These are phyloP conservation scores for Tarsius wallacei DNA, from an alignment of 2,797 vertebrate genomes.

Conservation along the genomic window DNA sequence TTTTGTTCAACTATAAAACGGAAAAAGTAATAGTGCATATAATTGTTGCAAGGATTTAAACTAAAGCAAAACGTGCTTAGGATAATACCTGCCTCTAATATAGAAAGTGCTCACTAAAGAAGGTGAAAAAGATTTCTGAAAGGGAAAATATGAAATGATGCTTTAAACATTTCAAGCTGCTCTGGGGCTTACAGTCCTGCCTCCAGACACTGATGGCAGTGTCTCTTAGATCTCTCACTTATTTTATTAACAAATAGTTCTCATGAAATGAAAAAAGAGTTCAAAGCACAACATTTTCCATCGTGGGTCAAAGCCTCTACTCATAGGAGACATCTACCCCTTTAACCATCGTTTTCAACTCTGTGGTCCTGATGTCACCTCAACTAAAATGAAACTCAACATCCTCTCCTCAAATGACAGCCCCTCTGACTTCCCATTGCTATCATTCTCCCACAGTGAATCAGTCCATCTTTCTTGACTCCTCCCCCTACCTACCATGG, in stretches of 20 bases:
- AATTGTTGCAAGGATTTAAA: neutral
- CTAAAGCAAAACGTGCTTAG: neutral
- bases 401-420: neutral
- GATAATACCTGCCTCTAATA: neutral
- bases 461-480: neutral
- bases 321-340: neutral
- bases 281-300: neutral
- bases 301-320: neutral
- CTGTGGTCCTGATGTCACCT: neutral
- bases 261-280: neutral
- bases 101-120: neutral
- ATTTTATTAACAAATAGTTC: neutral
- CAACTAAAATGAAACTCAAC: neutral
- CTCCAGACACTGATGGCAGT: neutral
- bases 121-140: conserved; percentile 14
- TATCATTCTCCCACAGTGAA: neutral
- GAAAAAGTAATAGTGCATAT: neutral
- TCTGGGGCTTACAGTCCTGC: neutral
- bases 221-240: neutral
- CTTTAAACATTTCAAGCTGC: neutral
- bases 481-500: neutral
- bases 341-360: neutral
- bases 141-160: conserved; percentile 30
- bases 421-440: neutral
- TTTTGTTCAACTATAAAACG: conserved; percentile 37